Percentiles rank a stretch among this genome's conserved stretches.
Conservation (phyloP, 2,888 invertebrate species). For the Zygogramma bicolorata region DNA sequence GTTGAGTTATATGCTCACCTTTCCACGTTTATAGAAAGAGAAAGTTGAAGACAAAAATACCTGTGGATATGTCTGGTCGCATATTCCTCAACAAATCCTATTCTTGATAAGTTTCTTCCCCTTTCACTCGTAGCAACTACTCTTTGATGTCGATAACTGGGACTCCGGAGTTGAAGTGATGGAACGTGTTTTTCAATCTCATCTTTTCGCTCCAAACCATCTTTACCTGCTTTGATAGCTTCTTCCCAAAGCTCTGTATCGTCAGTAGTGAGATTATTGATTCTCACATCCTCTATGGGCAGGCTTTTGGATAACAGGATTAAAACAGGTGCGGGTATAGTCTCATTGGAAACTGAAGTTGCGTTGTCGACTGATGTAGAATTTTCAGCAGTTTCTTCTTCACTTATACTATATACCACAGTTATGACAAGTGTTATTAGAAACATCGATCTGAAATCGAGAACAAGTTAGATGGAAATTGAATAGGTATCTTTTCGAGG, state of each 20-base stretch:
- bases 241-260: slow-evolving; percentile 39
- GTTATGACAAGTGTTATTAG: slow-evolving; percentile 47
- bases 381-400: slow-evolving; percentile 30
- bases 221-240: slow-evolving; percentile 65
- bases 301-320: slow-evolving; percentile 45
- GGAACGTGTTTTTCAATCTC: slow-evolving; percentile 69
- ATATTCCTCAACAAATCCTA: slow-evolving; percentile 77
- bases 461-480: neutral
- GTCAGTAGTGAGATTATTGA: slow-evolving; percentile 30
- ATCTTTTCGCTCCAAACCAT: slow-evolving; percentile 71
- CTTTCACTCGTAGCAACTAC: slow-evolving; percentile 74
- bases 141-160: slow-evolving; percentile 78
- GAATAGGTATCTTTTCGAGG: no score
- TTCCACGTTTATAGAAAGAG: no score
- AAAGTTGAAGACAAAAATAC: no score
- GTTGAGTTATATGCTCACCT: no score
- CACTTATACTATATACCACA: slow-evolving; percentile 45
- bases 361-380: slow-evolving; percentile 32
- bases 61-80: slow-evolving; percentile 70
- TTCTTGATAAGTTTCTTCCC: slow-evolving; percentile 74
- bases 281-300: slow-evolving; percentile 47
- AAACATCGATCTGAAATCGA: slow-evolving; percentile 54
- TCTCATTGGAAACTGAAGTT: neutral
- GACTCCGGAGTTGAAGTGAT: slow-evolving; percentile 70
- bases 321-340: slow-evolving; percentile 29